These are phyloP conservation scores for Microcebus ravelobensis DNA, from an alignment of 2,113 vertebrate genomes.

Conservation along the genomic window DNA sequence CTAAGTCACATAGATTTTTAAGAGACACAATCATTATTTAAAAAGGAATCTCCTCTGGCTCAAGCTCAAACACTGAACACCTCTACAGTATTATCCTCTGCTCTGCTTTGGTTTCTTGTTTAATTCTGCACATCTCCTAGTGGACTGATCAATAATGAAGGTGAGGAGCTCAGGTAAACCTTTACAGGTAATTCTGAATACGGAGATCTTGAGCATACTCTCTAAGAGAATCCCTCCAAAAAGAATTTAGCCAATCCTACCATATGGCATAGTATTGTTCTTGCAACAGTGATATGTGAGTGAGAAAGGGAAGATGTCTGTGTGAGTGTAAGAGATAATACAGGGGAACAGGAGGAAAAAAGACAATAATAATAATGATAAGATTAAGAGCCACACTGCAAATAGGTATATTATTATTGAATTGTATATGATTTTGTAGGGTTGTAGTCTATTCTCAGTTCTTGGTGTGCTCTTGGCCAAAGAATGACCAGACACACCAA, in stretches of 20 bases:
- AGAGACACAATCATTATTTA: background rate
- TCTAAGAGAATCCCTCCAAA: background rate
- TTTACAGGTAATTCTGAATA: background rate
- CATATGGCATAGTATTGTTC: background rate
- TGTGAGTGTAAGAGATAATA: background rate
- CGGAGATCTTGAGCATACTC: background rate
- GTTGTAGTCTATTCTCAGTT: too few species aligned
- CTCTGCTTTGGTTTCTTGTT: background rate
- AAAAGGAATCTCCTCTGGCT: background rate
- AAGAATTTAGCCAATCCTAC: constrained; percentile 20
- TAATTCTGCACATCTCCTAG: background rate
- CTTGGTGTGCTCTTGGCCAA: too few species aligned
- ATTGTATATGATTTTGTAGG: background rate
- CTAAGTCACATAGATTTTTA: background rate
- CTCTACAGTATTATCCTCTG: background rate
- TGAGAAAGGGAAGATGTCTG: background rate
- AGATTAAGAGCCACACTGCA: background rate
- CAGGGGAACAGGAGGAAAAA: background rate
- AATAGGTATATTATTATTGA: background rate
- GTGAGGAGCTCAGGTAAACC: background rate
- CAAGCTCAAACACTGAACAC: background rate
- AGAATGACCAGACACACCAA: too few species aligned
- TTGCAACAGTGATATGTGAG: background rate
- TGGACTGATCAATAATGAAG: background rate
- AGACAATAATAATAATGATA: too few species aligned